Evolutionary conservation across 2,113 vertebrate genomes (phyloP).

Genomic region (Canis aureus): DNA sequence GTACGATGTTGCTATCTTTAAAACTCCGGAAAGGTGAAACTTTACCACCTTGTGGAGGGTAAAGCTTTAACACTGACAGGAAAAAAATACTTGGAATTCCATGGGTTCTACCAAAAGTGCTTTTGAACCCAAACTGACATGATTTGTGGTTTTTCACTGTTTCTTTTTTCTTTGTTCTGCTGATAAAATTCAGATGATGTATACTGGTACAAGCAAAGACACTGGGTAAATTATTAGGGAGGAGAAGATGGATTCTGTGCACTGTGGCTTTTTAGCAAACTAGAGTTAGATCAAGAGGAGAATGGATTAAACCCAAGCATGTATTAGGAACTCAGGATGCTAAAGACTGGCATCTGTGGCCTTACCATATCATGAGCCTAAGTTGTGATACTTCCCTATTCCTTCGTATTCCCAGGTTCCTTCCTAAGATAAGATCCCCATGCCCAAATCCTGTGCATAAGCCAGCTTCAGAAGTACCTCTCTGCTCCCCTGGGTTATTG

Average conservation of each 20-base stretch:
- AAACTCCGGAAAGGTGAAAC: neutral
- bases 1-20: neutral
- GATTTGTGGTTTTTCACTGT: no score
- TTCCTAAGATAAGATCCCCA: no score
- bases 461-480: neutral
- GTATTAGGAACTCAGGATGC: accelerated
- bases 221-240: neutral
- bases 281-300: neutral
- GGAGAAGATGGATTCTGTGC: neutral
- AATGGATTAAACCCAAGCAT: neutral
- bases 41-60: neutral
- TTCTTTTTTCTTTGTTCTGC: neutral
- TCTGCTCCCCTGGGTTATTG: neutral
- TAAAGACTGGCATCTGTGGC: neutral
- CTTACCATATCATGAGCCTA: neutral
- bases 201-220: neutral
- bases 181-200: neutral
- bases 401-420: neutral
- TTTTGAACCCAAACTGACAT: neutral
- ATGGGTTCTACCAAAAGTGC: neutral
- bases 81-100: neutral
- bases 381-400: neutral
- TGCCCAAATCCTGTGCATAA: neutral
- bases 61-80: neutral
- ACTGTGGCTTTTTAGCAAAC: neutral